phyloP scores from a whole-genome alignment of 2,888 invertebrate genomes.

The Papilio demoleus region DNA sequence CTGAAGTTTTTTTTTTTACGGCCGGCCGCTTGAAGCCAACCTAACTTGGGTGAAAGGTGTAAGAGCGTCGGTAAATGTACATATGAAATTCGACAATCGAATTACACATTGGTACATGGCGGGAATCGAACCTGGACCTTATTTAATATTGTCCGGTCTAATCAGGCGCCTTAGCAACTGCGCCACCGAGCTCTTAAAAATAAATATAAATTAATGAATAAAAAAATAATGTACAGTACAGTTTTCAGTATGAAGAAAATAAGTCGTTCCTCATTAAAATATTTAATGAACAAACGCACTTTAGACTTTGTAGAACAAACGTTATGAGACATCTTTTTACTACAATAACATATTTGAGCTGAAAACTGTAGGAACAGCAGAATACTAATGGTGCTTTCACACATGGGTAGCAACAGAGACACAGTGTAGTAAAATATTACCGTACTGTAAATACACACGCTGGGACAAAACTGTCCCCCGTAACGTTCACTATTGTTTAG shows the following conservation, averaged over 20 bases:
- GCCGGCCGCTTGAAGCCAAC: no score
- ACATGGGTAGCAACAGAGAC: neutral
- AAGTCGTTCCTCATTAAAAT: conserved; percentile 2
- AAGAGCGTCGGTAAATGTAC: no score
- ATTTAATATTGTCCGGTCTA: no score
- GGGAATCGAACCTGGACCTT: no score
- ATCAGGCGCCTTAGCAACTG: no score
- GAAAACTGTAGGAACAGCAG: conserved; percentile 27
- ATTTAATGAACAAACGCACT: neutral
- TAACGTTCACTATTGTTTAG: no score
- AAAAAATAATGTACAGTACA: neutral
- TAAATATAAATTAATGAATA: no score
- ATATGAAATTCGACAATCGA: no score
- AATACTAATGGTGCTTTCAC: conserved; percentile 22
- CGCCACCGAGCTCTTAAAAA: no score
- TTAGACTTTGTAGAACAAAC: conserved; percentile 7
- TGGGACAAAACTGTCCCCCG: neutral
- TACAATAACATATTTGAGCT: conserved; percentile 37
- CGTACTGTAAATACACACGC: neutral
- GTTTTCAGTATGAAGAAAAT: neutral
- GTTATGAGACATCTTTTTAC: conserved; percentile 21
- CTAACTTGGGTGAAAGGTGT: no score
- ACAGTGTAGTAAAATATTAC: neutral
- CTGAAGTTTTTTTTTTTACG: no score
- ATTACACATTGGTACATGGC: no score